Evolutionary conservation across 2,113 vertebrate genomes (phyloP), one percentile per base, ranked within the genome.

Genomic region (Thryonomys swinderianus): DNA sequence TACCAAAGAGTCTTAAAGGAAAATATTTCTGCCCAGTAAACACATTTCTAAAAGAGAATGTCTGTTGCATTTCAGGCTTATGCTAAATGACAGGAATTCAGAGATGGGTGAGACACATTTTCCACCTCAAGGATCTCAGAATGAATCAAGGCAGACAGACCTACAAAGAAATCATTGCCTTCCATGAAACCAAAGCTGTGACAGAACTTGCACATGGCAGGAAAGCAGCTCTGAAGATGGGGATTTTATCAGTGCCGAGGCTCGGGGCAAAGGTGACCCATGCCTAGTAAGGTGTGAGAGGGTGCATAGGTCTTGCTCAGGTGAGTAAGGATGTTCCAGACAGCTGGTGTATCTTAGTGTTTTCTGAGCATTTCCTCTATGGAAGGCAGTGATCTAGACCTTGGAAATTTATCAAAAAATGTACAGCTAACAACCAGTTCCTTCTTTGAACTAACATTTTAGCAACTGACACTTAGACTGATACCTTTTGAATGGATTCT

Each of bases 11-110:
- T 25, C 34, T 42, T 83, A 93, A 90, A 67, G 67, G 67, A 85
- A 91, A 81, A 59, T 45, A 81, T 79, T 48, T 93, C 93, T 91
- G 79, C 87, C 34, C n/a, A 82, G 17, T 57, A 80, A 78, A 82
- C 40, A 10, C 30, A 27, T 59, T 25, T 92, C 42, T 48, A 17
- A 59, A 92, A 51, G 79, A 17, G 14, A 89, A 57, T 88, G 48
- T 40, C 85, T 88, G 23, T n/a, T 71, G 5, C 14, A 23, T 61
- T 80, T 95, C 40, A 90, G 45, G 11, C 42, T 51, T 64, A 32
- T 92, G 88, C 66, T 85, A 88, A 67, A 27, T 85, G 48, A 91
- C 30, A 59, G 42, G 12, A n/a, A 48, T 85, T 57, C 16, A 30
- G 51, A 90, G 53, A 88, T 76, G 16, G 21, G 59, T 89, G 82